Conservation (phyloP, 2,113 vertebrate species). For the Vidua macroura region DNA sequence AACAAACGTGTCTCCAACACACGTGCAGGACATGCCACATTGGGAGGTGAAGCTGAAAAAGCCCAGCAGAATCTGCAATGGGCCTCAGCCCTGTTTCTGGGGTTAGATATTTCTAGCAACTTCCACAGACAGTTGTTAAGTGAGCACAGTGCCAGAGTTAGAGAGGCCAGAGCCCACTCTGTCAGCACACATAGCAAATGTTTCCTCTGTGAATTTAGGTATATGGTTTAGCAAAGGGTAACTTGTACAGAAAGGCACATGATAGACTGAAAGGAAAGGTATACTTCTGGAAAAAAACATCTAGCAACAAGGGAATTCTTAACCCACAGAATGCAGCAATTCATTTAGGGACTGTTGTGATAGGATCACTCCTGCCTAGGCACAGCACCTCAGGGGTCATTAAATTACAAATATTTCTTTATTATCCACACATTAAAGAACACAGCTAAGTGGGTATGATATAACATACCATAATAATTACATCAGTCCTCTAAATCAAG, state of each 20-base stretch:
- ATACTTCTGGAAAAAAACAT: neutral
- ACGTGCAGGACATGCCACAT: neutral
- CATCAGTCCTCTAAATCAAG: constrained; percentile 41
- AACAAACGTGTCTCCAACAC: neutral
- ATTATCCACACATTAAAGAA: neutral
- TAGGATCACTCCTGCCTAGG: neutral
- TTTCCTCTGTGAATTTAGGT: neutral
- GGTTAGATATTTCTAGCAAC: neutral
- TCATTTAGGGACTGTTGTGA: neutral
- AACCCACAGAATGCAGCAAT: neutral
- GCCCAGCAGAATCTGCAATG: neutral
- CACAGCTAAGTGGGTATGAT: neutral
- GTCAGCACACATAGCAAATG: neutral
- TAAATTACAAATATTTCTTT: neutral
- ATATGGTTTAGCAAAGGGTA: neutral
- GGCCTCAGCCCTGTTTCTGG: neutral
- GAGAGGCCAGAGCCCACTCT: neutral
- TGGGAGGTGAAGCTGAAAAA: neutral
- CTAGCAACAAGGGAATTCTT: neutral
- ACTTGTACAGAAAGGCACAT: neutral
- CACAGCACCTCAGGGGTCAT: neutral
- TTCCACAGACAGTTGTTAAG: neutral
- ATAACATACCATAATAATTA: neutral
- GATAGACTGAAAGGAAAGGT: neutral
- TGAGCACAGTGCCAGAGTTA: neutral